Percentiles rank a stretch among this genome's conserved stretches.
Evolutionary conservation across 2,113 vertebrate genomes (phyloP).

Genomic region (Macrotis lagotis): DNA sequence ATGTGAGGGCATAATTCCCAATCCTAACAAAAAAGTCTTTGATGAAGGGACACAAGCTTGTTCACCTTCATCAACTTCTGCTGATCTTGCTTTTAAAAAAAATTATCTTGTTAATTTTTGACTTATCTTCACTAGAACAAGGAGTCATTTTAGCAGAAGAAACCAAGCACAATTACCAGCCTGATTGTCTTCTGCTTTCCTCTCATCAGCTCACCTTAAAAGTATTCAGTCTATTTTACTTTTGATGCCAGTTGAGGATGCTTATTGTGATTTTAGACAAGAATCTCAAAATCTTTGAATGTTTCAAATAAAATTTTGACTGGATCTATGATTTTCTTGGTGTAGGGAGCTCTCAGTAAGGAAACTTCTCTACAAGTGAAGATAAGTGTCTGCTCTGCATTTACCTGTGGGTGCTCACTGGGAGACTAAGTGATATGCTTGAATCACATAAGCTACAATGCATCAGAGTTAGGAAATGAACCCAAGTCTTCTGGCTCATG

Average conservation of each 20-base stretch:
- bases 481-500: background rate
- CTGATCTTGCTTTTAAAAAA: background rate
- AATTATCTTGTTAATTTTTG: background rate
- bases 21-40: background rate
- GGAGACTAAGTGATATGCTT: background rate
- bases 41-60: background rate
- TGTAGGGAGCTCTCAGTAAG: background rate
- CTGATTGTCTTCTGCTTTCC: background rate
- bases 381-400: background rate
- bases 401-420: background rate
- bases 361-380: background rate
- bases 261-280: background rate
- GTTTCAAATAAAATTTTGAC: background rate
- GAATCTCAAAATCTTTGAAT: no score
- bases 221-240: background rate
- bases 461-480: background rate
- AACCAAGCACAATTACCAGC: background rate
- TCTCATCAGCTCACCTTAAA: background rate
- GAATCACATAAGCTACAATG: background rate
- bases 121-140: background rate
- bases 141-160: background rate
- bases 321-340: background rate
- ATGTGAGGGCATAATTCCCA: background rate
- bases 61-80: background rate
- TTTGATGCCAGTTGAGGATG: background rate